Conservation (phyloP, 2,888 invertebrate species). For the Pyrrhia umbra region DNA sequence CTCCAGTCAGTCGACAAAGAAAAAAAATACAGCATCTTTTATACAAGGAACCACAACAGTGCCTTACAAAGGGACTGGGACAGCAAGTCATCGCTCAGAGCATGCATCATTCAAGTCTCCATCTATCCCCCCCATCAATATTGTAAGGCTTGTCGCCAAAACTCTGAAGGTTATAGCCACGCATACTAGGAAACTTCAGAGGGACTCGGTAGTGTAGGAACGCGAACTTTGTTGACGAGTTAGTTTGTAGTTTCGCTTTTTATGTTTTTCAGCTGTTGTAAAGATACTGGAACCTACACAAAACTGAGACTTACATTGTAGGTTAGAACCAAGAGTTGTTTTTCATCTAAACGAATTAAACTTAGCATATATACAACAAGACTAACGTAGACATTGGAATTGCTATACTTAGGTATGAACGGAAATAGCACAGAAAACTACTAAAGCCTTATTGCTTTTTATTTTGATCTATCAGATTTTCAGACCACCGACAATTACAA, state of each 20-base stretch:
- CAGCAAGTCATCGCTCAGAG: constrained; percentile 7
- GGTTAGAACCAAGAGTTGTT: no score
- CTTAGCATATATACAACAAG: no score
- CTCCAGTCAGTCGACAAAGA: background rate
- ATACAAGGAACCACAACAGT: background rate
- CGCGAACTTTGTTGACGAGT: background rate
- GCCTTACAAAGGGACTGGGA: background rate
- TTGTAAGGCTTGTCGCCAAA: constrained; percentile 28
- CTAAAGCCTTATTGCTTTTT: no score
- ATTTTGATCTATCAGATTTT: no score
- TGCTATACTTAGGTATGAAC: no score
- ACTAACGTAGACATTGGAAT: background rate
- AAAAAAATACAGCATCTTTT: background rate
- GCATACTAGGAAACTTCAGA: constrained; percentile 30
- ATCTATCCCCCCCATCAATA: constrained; percentile 30
- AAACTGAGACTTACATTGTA: background rate
- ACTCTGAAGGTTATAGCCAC: constrained; percentile 26
- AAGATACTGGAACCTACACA: background rate
- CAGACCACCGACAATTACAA: no score
- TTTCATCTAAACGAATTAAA: no score
- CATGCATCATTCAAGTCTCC: constrained; percentile 44
- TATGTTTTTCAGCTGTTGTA: background rate
- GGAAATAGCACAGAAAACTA: no score
- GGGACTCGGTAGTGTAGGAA: background rate
- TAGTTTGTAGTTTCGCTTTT: background rate